Base-by-base conservation (phyloP, 2,888 invertebrate genomes). In the Drepana falcataria region DNA sequence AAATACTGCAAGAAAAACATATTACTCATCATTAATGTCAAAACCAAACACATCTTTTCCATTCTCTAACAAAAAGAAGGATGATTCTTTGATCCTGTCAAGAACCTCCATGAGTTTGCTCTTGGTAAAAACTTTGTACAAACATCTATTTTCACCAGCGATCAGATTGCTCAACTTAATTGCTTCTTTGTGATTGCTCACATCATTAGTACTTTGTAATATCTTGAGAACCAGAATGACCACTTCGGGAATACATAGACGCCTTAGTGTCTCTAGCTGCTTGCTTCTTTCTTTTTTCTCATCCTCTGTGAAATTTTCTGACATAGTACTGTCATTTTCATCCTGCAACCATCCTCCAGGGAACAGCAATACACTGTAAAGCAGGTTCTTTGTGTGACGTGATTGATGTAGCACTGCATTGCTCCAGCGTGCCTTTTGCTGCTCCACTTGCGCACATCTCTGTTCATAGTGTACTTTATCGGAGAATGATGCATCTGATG, bases 341-440 rank as follows among this genome's bases (percentile, higher is more conserved):
- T 97, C 97, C 49, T 94, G 93, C 57, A 98, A 92, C 98, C 98
- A 98, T 3, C 98, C 97, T 67, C 96, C 95, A 2, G 97, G 96
- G 77, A 98, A 98, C 6, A 97, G 81, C 47, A 98, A 79, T 0
- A 98, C 95, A 83, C 98, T 97, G 82, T 95, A 97, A 4, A 98
- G 89, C 53, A 95, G 92, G 59, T 94, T 94, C 68, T 95, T 95
- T 0, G 96, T 95, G 55, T 93, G 95, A 87, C 93, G 92, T 0
- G 96, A 94, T 73, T 96, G 96, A 68, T 95, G 93, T 52, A 92
- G 85, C 55, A 96, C 92, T 47, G 94, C 93, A 70, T 92, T 92
- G 63, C 92, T 93, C 96, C 96, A 96, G 53, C 96, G 92, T 34
- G 95, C 94, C 54, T 95, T 84, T 69, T 97, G 97, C n/a, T 93